A percentile compares a stretch with the other conserved stretches of the same genome.
Evolutionary conservation across 2,888 invertebrate species (phyloP).

Genomic region (Macropis europaea): DNA sequence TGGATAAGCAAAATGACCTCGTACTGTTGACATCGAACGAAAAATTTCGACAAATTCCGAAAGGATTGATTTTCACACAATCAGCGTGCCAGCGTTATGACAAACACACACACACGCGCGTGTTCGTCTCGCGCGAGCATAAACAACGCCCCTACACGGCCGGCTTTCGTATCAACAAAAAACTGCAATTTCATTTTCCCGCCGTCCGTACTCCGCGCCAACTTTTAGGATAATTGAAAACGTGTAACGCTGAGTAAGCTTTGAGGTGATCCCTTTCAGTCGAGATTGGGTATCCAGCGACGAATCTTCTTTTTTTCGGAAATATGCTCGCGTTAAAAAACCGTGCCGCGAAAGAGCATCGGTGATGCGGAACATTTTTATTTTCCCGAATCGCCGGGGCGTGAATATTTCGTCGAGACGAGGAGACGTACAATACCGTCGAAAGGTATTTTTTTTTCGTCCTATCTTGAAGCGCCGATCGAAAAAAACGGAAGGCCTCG

Average conservation of each 20-base stretch:
- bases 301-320: background rate
- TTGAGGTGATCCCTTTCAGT: slow-evolving; percentile 35
- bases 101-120: too few relatives aligned
- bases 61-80: too few relatives aligned
- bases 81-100: too few relatives aligned
- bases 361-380: background rate
- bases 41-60: too few relatives aligned
- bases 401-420: too few relatives aligned
- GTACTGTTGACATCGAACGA: too few relatives aligned
- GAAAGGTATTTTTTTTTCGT: too few relatives aligned
- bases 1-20: too few relatives aligned
- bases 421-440: too few relatives aligned
- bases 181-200: slow-evolving; percentile 42
- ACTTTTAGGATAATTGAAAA: slow-evolving; percentile 56
- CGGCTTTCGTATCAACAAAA: slow-evolving; percentile 6
- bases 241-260: slow-evolving; percentile 45
- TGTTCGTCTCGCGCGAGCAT: too few relatives aligned
- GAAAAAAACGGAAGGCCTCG: background rate
- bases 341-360: background rate
- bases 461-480: background rate
- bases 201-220: slow-evolving; percentile 9
- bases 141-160: too few relatives aligned
- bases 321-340: background rate
- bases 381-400: too few relatives aligned
- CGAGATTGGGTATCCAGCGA: slow-evolving; percentile 26